phyloP scores from a whole-genome alignment of 2,888 invertebrate genomes.

The Podabrus alpinus region DNA sequence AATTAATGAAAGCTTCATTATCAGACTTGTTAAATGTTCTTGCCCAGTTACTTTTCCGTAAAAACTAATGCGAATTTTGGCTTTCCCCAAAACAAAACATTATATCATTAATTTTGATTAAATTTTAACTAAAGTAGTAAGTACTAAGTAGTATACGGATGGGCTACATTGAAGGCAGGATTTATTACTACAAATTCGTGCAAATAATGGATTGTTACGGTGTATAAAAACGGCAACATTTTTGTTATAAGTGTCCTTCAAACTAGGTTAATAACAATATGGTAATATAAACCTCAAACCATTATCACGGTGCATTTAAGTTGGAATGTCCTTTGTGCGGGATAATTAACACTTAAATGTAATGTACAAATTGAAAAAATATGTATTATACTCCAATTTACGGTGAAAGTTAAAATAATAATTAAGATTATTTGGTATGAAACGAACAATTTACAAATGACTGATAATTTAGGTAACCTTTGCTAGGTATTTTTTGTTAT shows the following conservation, averaged over 20 bases:
- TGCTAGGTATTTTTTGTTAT: neutral
- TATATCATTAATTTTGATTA: neutral
- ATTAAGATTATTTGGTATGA: neutral
- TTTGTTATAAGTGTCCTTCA: neutral
- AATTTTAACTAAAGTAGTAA: neutral
- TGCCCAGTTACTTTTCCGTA: neutral
- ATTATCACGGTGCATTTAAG: neutral
- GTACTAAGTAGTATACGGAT: neutral
- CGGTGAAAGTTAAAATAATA: neutral
- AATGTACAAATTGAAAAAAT: neutral
- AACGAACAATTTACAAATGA: neutral
- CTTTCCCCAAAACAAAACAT: neutral
- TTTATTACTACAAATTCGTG: neutral
- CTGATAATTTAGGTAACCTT: neutral
- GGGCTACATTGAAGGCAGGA: neutral
- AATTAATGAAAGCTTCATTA: neutral
- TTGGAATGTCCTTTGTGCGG: neutral
- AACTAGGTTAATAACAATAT: neutral
- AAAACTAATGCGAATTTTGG: neutral
- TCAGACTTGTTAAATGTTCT: neutral
- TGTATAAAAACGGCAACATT: neutral
- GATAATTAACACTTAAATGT: neutral
- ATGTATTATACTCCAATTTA: neutral
- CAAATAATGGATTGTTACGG: neutral
- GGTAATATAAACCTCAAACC: neutral